Evolutionary conservation across 2,113 vertebrate species (phyloP), one percentile per base, ranked within the genome.

Genomic region (Willisornis vidua): DNA sequence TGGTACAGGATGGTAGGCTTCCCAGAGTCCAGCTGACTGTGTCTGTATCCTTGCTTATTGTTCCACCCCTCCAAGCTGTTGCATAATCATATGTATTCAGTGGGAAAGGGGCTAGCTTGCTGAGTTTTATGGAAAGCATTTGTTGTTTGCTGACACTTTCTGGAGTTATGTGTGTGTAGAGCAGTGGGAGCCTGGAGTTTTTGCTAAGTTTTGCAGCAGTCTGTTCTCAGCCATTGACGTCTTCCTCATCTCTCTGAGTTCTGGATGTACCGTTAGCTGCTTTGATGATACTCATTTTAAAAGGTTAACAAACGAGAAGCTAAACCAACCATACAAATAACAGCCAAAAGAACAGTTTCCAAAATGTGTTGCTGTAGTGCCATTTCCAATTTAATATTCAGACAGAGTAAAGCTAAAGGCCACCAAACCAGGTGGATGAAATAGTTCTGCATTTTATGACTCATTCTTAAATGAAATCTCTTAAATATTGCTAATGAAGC

Each of bases 281-380:
- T 98, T 97, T 92, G 48, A 94, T 96, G 97, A 98, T 96, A 96
- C 80, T 98, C 97, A 97, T 98, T 98, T 98, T 94, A 97, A 98
- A 98, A 98, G 98, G 98, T 98, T 98, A 98, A 98, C 98, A 98
- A 98, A 98, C 90, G 97, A 97, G 98, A 97, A 98, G 94, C 98
- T 98, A 98, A 98, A 98, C 97, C 98, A 98, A 98, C 98, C 98
- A 98, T 98, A 98, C 98, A 98, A 98, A 98, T 98, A 98, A 98
- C 98, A 98, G 98, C 98, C 97, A 97, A 96, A 98, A 98, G 97
- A 98, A 98, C 97, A 96, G 96, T 97, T 98, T 98, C 97, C 97
- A 97, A 98, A 97, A 97, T 98, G 97, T 96, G 98, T 98, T 98
- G 97, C 98, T 97, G 97, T 96, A 87, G 93, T 82, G 94, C 97